A percentile compares a stretch with the other conserved stretches of the same genome.
Conservation (phyloP, 2,888 invertebrate genomes). For the Artemia sp. region DNA sequence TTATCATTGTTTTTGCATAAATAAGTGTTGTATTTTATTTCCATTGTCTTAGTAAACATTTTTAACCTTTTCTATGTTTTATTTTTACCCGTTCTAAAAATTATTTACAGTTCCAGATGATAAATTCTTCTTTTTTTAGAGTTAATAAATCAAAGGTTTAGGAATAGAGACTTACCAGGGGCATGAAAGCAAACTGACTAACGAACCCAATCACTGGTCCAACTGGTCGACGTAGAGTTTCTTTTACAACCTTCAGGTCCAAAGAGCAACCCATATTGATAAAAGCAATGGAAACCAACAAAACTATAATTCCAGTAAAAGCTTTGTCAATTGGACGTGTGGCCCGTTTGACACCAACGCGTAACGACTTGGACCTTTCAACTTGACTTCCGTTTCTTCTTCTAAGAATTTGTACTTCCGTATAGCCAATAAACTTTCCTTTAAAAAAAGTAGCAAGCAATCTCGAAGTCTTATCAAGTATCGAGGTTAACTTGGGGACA, state of each 20-base stretch:
- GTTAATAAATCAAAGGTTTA: background rate
- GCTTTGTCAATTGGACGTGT: conserved; percentile 49
- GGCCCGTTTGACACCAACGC: conserved; percentile 42
- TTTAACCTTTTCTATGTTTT: too few relatives aligned
- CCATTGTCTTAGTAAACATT: too few relatives aligned
- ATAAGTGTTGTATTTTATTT: too few relatives aligned
- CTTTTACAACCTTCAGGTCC: conserved; percentile 50
- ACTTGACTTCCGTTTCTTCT: conserved; percentile 23
- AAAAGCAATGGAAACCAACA: conserved; percentile 59
- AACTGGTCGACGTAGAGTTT: conserved; percentile 49
- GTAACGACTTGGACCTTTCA: conserved; percentile 24
- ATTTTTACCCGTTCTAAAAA: too few relatives aligned
- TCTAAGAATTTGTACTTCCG: conserved; percentile 26
- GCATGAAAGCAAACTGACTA: conserved; percentile 67
- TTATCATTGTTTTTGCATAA: too few relatives aligned
- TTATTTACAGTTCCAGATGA: too few relatives aligned
- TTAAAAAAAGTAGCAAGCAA: conserved; percentile 20
- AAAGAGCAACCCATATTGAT: conserved; percentile 81
- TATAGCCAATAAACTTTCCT: conserved; percentile 30
- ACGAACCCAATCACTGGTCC: conserved; percentile 60
- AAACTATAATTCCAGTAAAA: conserved; percentile 55
- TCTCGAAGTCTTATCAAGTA: too few relatives aligned
- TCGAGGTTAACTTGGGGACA: too few relatives aligned
- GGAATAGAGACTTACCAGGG: conserved; percentile 43
- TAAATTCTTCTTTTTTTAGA: too few relatives aligned